Evolutionary conservation across 2,113 vertebrate species (phyloP).

Genomic region (Eonycteris spelaea): DNA sequence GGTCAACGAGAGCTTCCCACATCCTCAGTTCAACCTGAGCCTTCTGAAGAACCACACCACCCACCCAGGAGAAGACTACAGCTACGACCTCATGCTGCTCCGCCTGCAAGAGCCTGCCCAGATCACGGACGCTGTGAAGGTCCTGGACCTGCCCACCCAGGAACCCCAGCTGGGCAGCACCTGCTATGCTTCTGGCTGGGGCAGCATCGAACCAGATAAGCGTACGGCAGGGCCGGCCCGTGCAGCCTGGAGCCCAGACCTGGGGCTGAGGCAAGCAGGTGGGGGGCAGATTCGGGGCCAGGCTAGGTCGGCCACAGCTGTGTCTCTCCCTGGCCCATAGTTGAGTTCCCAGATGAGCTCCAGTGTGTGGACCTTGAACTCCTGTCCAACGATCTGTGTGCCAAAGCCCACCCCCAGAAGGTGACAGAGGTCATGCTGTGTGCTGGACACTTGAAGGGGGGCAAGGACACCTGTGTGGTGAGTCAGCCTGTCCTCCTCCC

Average conservation of each 20-base stretch:
- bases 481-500: background rate
- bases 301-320: background rate
- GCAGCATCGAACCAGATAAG: rapidly evolving
- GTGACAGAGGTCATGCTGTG: slow-evolving; percentile 85
- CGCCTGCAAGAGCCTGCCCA: background rate
- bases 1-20: background rate
- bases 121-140: rapidly evolving
- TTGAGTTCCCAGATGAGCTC: slow-evolving; percentile 45
- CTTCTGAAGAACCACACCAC: background rate
- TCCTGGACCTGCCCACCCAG: background rate
- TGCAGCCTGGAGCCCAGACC: rapidly evolving
- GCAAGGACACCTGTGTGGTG: slow-evolving; percentile 86
- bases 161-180: background rate
- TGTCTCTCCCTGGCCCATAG: slow-evolving; percentile 13
- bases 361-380: slow-evolving; percentile 83
- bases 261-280: too few species aligned
- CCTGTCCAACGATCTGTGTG: slow-evolving; percentile 73
- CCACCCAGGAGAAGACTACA: rapidly evolving
- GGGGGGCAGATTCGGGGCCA: background rate
- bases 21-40: background rate
- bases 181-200: slow-evolving; percentile 52
- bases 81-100: slow-evolving; percentile 65
- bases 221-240: background rate
- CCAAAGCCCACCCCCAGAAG: slow-evolving; percentile 72
- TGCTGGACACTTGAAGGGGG: slow-evolving; percentile 82